Percentiles rank a stretch among this genome's conserved stretches.
These are phyloP conservation scores for Semnornis frantzii DNA, from an alignment of 2,113 vertebrate genomes.

Conservation along the genomic window DNA sequence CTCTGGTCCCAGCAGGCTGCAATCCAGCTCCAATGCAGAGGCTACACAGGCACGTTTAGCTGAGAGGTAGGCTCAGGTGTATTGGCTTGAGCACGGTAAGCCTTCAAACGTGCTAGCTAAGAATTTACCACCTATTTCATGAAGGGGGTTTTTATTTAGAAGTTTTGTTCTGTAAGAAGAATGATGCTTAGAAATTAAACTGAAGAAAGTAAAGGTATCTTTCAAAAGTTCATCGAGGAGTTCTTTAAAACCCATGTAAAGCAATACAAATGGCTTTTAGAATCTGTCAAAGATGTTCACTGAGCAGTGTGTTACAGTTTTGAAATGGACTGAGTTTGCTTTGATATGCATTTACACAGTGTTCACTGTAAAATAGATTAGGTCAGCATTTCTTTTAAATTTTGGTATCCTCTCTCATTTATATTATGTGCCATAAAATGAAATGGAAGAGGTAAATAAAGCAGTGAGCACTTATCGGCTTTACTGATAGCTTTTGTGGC, in stretches of 20 bases:
- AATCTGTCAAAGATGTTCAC: background rate
- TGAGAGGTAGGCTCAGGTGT: background rate
- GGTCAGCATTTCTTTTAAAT: background rate
- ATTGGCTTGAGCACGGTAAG: background rate
- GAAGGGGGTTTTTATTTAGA: background rate
- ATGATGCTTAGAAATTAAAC: background rate
- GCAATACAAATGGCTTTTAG: background rate
- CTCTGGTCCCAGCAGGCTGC: background rate
- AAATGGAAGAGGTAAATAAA: background rate
- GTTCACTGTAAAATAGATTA: background rate
- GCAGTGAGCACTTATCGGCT: background rate
- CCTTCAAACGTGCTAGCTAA: background rate
- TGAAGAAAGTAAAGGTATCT: background rate
- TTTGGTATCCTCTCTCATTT: background rate
- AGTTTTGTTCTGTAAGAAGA: background rate
- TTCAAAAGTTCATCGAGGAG: background rate
- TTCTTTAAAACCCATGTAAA: background rate
- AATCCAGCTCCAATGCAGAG: background rate
- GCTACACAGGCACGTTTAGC: background rate
- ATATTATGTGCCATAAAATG: background rate
- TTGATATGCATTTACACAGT: background rate
- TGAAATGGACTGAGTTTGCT: background rate
- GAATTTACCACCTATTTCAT: background rate
- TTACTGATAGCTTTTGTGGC: background rate
- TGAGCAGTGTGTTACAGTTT: background rate